Base-by-base conservation (phyloP, 2,113 vertebrate species). In the Istiophorus platypterus region DNA sequence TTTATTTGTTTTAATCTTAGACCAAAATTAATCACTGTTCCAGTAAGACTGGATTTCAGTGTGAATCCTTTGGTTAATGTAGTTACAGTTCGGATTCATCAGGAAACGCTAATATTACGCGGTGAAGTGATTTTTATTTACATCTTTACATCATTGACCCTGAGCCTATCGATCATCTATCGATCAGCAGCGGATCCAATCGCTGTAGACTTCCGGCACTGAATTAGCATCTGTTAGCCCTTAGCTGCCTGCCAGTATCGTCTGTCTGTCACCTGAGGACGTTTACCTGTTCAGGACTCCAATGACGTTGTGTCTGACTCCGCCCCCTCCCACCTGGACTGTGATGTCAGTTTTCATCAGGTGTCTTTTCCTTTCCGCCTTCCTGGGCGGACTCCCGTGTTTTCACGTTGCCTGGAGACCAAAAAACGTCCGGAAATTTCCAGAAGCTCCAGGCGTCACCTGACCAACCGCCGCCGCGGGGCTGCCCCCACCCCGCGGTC, bases 321-420 rank as follows among this genome's bases (percentile, higher is more conserved):
- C 75, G 39, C 72, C 87, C 10, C 57, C 41, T 27, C 27, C 58
- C 79, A 89, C 80, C 72, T 87, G 79, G 5, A 91, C 29, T 0
- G 0, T 59, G 58, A 82, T 2, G 5, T 76, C 61, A 62, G 1
- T 1, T 12, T 22, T 57, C 54, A 24, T 37, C 63, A 24, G 56
- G 39, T 27, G 29, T 27, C 1, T 42, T 11, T 8, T 66, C 10
- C 6, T 29, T 1, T 76, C 51, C 12, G 11, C 66, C 0, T 17
- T 29, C 45, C 24, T 51, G 8, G 14, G 26, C 24, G 24, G 11
- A 54, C 7, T 7, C 1, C 12, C 1, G 4, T 49, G n/a, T 54
- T 34, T 61, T 26, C 7, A 0, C 7, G 66, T 78, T 20, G 51
- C 64, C 65, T 18, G 18, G 49, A 56, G 17, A 73, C 70, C 54